Evolutionary conservation across 2,113 vertebrate genomes (phyloP).

Genomic region (Brachyhypopomus occidentalis): DNA sequence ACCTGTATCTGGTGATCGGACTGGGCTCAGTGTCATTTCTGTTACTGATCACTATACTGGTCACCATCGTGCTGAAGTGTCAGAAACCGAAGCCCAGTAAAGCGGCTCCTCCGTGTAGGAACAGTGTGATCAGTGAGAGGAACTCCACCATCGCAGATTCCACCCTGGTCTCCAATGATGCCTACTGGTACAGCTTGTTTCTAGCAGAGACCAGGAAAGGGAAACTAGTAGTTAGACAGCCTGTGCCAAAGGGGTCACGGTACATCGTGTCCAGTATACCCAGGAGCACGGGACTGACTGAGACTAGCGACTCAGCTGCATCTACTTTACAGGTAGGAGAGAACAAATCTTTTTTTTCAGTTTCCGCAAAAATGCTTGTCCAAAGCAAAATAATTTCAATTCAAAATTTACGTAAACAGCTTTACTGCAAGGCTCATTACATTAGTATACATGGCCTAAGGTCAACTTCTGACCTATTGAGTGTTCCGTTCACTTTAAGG

Average conservation of each 20-base stretch:
- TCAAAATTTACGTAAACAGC: too few relatives aligned
- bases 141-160: conserved; percentile 58
- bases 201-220: conserved; percentile 60
- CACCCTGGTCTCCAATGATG: conserved; percentile 59
- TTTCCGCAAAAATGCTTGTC: too few relatives aligned
- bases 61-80: conserved; percentile 66
- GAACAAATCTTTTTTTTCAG: background rate
- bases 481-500: too few relatives aligned
- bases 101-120: conserved; percentile 55
- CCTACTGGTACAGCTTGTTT: conserved; percentile 61
- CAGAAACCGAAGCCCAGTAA: conserved; percentile 56
- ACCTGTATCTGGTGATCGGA: conserved; percentile 72
- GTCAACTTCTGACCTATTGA: too few relatives aligned
- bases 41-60: conserved; percentile 72
- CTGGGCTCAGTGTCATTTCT: conserved; percentile 77
- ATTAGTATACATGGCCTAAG: too few relatives aligned
- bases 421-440: too few relatives aligned
- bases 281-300: conserved; percentile 57
- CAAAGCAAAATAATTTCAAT: too few relatives aligned
- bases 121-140: conserved; percentile 59
- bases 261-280: conserved; percentile 59
- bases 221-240: conserved; percentile 59
- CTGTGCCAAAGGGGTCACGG: conserved; percentile 53
- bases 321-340: conserved; percentile 53
- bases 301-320: conserved; percentile 56